Conservation (phyloP, 92 coral and sea anemone genomes). For the Palythoa caribaeorum region DNA sequence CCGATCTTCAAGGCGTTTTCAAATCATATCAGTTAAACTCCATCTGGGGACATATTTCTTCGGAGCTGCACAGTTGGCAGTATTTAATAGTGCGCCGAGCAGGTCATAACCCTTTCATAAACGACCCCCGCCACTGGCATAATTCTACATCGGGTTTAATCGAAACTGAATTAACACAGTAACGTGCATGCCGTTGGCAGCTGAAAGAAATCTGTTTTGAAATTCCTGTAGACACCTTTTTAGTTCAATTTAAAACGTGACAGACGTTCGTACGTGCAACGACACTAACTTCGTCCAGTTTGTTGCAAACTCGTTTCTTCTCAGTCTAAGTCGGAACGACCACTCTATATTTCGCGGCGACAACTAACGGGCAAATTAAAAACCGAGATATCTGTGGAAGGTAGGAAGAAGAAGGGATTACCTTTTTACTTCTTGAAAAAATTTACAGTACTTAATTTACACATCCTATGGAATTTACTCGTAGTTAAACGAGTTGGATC, state of each 20-base stretch:
- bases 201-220: background rate
- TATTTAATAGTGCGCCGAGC: background rate
- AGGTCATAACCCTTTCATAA: constrained; percentile 32
- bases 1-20: background rate
- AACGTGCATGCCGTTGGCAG: constrained; percentile 13
- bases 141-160: constrained; percentile 13
- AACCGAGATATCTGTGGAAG: background rate
- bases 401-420: background rate
- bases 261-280: background rate
- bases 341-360: background rate
- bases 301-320: background rate
- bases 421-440: background rate
- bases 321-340: background rate
- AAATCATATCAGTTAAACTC: constrained; percentile 14
- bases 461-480: background rate
- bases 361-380: background rate
- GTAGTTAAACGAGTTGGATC: background rate
- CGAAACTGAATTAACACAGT: constrained; percentile 16
- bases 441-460: background rate
- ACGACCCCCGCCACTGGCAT: background rate
- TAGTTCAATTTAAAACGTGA: background rate
- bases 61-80: constrained; percentile 39
- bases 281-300: background rate
- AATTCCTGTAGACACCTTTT: constrained; percentile 1
- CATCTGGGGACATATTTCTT: constrained; percentile 44